These are phyloP conservation scores for Hyalella azteca DNA, from an alignment of 2,888 invertebrate species.

Conservation along the genomic window DNA sequence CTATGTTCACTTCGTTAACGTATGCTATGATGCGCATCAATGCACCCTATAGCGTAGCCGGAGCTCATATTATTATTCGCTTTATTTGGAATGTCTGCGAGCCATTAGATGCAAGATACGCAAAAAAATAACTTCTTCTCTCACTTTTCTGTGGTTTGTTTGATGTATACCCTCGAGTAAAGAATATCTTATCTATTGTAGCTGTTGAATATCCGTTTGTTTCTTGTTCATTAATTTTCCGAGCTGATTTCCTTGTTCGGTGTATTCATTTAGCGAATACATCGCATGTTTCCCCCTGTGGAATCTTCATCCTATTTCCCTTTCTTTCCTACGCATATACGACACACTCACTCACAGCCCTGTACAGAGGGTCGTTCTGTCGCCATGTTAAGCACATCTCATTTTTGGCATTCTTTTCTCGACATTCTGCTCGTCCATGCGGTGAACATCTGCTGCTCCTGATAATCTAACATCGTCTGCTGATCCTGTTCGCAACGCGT, in stretches of 20 bases:
- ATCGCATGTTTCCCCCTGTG: neutral
- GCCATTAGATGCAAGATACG: too few relatives aligned
- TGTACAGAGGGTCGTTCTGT: neutral
- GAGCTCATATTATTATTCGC: too few relatives aligned
- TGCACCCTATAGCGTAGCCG: too few relatives aligned
- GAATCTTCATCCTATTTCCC: neutral
- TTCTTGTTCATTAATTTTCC: neutral
- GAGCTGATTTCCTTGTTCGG: neutral
- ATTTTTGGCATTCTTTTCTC: conserved; percentile 20
- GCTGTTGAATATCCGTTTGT: neutral
- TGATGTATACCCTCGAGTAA: neutral
- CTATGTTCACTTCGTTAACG: neutral
- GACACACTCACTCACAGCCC: neutral
- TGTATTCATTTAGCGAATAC: neutral
- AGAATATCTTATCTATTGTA: neutral
- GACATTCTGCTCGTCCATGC: conserved; percentile 3
- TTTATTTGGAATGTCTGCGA: too few relatives aligned
- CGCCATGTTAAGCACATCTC: conserved; percentile 17
- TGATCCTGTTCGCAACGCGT: neutral
- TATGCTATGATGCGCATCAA: too few relatives aligned
- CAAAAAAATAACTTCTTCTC: too few relatives aligned
- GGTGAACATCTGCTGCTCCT: conserved; percentile 8
- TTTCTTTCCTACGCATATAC: too few relatives aligned
- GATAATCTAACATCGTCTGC: neutral
- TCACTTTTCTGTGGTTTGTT: conserved; percentile 18